phyloP scores from a whole-genome alignment of 2,113 vertebrate species.

The Echinops telfairi region DNA sequence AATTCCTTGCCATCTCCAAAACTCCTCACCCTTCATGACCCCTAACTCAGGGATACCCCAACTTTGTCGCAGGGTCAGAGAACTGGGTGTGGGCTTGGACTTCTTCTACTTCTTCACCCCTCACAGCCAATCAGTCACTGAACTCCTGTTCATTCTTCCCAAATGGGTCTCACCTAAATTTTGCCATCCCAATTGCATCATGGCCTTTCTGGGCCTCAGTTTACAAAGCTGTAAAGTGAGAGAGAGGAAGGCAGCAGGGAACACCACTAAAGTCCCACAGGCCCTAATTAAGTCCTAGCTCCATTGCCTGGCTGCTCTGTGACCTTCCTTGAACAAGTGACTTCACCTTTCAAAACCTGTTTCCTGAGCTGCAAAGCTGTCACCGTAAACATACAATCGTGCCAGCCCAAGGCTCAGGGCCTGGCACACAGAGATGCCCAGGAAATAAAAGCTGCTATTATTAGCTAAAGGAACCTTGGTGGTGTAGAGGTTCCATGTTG shows the following conservation, averaged over 20 bases:
- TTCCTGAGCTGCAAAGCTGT: conserved; percentile 7
- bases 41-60: not conserved
- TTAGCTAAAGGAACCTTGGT: too few species aligned
- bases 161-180: not conserved
- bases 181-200: not conserved
- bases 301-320: not conserved
- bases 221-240: not conserved
- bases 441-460: not conserved
- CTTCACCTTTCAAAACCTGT: not conserved
- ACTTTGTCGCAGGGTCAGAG: not conserved
- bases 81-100: not conserved
- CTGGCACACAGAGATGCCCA: too few species aligned
- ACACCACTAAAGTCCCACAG: not conserved
- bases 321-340: not conserved
- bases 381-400: not conserved
- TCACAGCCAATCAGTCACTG: not conserved
- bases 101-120: not conserved
- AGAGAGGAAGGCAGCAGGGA: not conserved
- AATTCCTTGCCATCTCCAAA: not conserved
- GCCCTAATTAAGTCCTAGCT: not conserved
- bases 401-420: not conserved
- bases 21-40: not conserved
- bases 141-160: not conserved
- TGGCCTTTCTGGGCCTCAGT: not conserved
- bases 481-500: too few species aligned